Conservation (phyloP, 1,140 invertebrate genomes). For the Heliconius himera region DNA sequence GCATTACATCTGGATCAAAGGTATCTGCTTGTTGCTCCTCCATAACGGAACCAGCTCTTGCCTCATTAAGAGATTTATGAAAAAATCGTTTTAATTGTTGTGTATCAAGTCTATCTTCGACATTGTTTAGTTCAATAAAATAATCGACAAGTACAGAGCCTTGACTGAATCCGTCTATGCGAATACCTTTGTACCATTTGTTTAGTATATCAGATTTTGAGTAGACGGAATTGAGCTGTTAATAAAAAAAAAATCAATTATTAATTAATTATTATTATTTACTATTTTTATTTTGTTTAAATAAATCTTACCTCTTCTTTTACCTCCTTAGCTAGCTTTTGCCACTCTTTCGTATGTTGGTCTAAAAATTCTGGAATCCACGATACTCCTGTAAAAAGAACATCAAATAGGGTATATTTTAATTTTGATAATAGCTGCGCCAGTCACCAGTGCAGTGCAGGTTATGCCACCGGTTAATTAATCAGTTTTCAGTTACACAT, state of each 20-base stretch:
- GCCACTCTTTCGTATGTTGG: conserved; percentile 93
- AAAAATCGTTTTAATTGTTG: conserved; percentile 91
- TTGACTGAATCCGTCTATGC: conserved; percentile 93
- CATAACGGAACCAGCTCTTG: conserved; percentile 74
- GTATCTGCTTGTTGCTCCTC: conserved; percentile 58
- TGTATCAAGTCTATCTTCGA: conserved; percentile 90
- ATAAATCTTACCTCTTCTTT: conserved; percentile 84
- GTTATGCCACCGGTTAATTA: too few species aligned
- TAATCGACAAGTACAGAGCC: conserved; percentile 95
- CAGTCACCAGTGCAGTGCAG: too few species aligned
- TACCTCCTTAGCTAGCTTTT: conserved; percentile 89
- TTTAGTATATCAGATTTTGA: conserved; percentile 87
- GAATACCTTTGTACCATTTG: conserved; percentile 92
- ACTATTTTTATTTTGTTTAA: neutral
- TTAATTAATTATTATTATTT: neutral
- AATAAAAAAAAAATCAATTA: conserved; percentile 46
- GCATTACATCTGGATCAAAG: conserved; percentile 74
- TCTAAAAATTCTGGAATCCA: conserved; percentile 94
- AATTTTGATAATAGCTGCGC: too few species aligned
- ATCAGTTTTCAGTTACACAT: too few species aligned
- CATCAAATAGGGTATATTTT: neutral
- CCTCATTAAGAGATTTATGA: conserved; percentile 87
- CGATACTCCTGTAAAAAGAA: conserved; percentile 81
- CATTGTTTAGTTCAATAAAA: conserved; percentile 90
- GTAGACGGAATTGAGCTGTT: conserved; percentile 91